phyloP scores from a whole-genome alignment of 1,140 invertebrate species.

The Venturia canescens region DNA sequence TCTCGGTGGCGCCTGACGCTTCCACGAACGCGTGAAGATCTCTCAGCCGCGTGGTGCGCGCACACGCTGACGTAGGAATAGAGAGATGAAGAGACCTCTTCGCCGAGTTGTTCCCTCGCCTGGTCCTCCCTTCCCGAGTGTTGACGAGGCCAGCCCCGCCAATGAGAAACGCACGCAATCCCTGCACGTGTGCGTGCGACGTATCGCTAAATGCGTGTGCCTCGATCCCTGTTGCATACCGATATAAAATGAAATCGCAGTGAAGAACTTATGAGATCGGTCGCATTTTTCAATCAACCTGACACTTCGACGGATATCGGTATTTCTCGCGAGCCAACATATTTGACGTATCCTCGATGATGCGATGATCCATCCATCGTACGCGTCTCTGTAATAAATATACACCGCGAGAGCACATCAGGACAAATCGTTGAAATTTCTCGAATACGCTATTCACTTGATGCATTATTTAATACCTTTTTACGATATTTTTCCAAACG shows the following conservation, averaged over 20 bases:
- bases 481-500: background rate
- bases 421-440: slow-evolving; percentile 32
- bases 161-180: background rate
- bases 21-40: slow-evolving; percentile 45
- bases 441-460: slow-evolving; percentile 26
- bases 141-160: slow-evolving; percentile 2
- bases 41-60: background rate
- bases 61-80: slow-evolving; percentile 1
- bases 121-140: background rate
- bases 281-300: slow-evolving; percentile 44
- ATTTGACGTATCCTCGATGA: slow-evolving; percentile 40
- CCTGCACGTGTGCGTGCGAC: background rate
- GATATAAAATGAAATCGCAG: background rate
- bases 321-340: slow-evolving; percentile 1
- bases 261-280: background rate
- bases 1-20: slow-evolving; percentile 45
- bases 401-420: background rate
- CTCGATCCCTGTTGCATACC: background rate
- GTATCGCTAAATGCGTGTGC: too few relatives aligned
- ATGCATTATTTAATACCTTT: slow-evolving; percentile 40
- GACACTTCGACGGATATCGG: slow-evolving; percentile 35
- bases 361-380: slow-evolving; percentile 33
- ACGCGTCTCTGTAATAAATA: background rate
- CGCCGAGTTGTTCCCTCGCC: background rate
- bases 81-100: slow-evolving; percentile 37